Conservation (phyloP, 2,113 vertebrate genomes). For the Notechis scutatus region DNA sequence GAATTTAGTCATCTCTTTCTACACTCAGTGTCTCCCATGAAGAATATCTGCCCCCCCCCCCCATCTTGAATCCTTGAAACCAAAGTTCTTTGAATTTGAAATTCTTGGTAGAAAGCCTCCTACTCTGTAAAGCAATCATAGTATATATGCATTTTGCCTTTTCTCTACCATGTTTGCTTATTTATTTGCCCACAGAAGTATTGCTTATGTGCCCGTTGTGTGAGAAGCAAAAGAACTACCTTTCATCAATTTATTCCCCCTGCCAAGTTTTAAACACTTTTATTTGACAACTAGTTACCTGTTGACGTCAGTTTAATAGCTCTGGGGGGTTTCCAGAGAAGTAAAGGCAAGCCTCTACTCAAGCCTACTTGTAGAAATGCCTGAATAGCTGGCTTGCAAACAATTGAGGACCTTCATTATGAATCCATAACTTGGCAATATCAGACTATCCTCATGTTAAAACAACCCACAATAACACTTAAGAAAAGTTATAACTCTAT, state of each 20-base stretch:
- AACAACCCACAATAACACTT: neutral
- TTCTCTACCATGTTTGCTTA: neutral
- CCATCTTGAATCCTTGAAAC: neutral
- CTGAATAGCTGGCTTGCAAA: neutral
- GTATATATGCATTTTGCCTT: neutral
- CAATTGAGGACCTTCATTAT: neutral
- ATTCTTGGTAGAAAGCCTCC: neutral
- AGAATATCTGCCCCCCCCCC: neutral
- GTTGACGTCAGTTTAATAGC: constrained; percentile 65
- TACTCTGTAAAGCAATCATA: neutral
- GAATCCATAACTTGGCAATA: neutral
- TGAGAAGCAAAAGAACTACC: constrained; percentile 15
- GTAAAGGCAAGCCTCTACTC: constrained; percentile 50
- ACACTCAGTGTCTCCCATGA: neutral
- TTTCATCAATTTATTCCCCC: neutral
- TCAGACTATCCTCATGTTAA: neutral
- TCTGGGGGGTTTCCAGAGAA: constrained; percentile 54
- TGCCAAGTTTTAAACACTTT: constrained; percentile 52
- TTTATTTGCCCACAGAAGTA: neutral
- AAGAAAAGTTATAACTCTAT: neutral
- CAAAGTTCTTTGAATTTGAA: neutral
- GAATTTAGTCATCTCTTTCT: neutral
- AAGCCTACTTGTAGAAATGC: constrained; percentile 22
- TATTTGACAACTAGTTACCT: constrained; percentile 48
- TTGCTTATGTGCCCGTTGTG: constrained; percentile 33